phyloP scores from a whole-genome alignment of 2,113 vertebrate genomes.

The Semnornis frantzii region DNA sequence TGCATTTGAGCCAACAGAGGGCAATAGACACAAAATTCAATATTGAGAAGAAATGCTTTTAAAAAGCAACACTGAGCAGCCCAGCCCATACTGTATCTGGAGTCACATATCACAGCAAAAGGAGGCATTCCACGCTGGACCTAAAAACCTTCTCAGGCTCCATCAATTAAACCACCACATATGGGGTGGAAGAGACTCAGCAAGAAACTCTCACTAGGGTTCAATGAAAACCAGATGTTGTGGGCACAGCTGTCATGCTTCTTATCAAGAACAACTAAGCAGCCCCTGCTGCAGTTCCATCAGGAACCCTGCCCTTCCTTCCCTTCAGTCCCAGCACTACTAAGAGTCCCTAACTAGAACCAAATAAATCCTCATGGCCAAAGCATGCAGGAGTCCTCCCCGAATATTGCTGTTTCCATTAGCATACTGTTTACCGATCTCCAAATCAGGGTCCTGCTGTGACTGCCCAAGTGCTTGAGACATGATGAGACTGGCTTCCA shows the following conservation, averaged over 20 bases:
- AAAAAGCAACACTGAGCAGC: slow-evolving; percentile 5
- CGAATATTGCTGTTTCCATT: slow-evolving; percentile 12
- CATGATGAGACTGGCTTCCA: neutral
- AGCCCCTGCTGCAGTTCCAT: slow-evolving; percentile 31
- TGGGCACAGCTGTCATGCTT: slow-evolving; percentile 45
- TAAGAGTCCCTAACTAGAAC: slow-evolving; percentile 10
- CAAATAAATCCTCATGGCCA: neutral
- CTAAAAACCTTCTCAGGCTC: slow-evolving; percentile 63
- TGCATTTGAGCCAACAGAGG: slow-evolving; percentile 32
- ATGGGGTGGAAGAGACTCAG: slow-evolving; percentile 63
- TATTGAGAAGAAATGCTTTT: slow-evolving; percentile 25
- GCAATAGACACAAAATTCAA: slow-evolving; percentile 55
- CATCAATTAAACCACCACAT: slow-evolving; percentile 66
- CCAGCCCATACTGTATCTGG: slow-evolving; percentile 37
- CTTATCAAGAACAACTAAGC: slow-evolving; percentile 54
- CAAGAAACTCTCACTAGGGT: slow-evolving; percentile 39
- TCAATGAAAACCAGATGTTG: slow-evolving; percentile 62
- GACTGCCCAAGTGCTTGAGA: neutral
- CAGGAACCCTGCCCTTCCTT: slow-evolving; percentile 41
- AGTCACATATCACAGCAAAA: slow-evolving; percentile 58
- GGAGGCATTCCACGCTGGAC: slow-evolving; percentile 13
- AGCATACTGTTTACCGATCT: slow-evolving; percentile 3
- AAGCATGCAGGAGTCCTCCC: neutral
- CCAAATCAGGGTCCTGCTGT: neutral
- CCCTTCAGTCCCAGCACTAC: neutral